These are phyloP conservation scores for Rhinatrema bivittatum DNA, from an alignment of 2,797 vertebrate species.

Conservation along the genomic window DNA sequence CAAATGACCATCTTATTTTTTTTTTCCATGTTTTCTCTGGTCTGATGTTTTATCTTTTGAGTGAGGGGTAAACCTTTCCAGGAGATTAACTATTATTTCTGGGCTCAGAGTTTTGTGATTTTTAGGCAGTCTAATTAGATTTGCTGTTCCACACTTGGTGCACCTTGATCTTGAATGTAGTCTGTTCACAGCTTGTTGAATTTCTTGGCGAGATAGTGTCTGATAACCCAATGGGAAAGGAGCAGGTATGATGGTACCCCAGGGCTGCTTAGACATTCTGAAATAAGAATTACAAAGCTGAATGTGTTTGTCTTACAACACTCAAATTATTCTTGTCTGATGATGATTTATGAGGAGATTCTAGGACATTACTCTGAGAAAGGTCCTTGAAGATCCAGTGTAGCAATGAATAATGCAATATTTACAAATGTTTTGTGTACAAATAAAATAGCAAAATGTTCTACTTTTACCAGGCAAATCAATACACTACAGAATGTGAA, in stretches of 20 bases:
- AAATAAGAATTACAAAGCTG: too few relatives aligned
- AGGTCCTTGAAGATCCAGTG: too few relatives aligned
- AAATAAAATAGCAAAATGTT: too few relatives aligned
- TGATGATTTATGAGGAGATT: too few relatives aligned
- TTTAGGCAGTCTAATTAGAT: neutral
- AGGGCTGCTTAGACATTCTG: neutral
- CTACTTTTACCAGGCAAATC: too few relatives aligned
- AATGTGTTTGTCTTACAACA: too few relatives aligned
- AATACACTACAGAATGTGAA: too few relatives aligned
- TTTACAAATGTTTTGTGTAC: too few relatives aligned
- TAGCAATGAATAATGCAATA: too few relatives aligned
- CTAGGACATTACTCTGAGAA: too few relatives aligned
- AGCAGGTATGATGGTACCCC: neutral
- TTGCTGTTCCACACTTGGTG: neutral
- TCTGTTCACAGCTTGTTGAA: neutral
- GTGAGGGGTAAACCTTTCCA: slow-evolving; percentile 6
- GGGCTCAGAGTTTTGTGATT: neutral
- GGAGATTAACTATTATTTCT: slow-evolving; percentile 4
- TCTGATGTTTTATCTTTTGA: slow-evolving; percentile 9
- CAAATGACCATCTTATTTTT: slow-evolving; percentile 6
- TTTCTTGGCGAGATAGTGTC: neutral
- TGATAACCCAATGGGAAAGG: neutral
- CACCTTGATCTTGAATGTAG: neutral
- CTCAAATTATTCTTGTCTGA: too few relatives aligned
- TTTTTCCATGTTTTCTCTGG: slow-evolving; percentile 11